These are phyloP conservation scores for Rhinopithecus roxellana DNA, from an alignment of 2,113 vertebrate genomes.

Conservation along the genomic window DNA sequence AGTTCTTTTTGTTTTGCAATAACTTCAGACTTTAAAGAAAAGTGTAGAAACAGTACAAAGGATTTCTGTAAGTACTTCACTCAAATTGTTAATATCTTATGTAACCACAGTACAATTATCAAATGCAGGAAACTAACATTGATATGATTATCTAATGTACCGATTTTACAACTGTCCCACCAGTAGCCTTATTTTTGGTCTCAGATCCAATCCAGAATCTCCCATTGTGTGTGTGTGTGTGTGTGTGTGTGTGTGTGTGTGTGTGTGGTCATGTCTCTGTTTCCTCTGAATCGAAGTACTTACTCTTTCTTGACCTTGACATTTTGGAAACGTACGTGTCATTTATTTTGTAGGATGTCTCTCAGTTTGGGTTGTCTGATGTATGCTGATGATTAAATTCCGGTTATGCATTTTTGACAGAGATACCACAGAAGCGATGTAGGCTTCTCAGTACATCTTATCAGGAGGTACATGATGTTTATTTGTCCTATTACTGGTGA, in stretches of 20 bases:
- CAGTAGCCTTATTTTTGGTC: neutral
- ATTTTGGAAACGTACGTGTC: neutral
- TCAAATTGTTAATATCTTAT: neutral
- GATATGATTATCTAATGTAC: neutral
- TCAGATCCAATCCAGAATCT: neutral
- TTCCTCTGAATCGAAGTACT: neutral
- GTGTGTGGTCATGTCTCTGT: neutral
- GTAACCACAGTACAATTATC: neutral
- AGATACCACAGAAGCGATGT: neutral
- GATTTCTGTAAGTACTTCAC: neutral
- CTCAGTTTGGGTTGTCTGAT: neutral
- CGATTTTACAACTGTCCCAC: neutral
- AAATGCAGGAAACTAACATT: neutral
- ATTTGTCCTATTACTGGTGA: neutral
- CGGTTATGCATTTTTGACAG: neutral
- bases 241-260: no score
- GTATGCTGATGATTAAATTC: neutral
- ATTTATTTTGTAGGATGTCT: neutral
- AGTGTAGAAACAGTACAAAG: neutral
- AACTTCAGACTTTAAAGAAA: neutral
- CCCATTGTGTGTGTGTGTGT: neutral
- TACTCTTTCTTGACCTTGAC: neutral
- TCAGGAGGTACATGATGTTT: neutral
- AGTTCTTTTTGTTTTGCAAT: neutral
- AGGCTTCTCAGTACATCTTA: neutral